These are phyloP conservation scores for Channa maculata DNA, from an alignment of 2,113 vertebrate genomes.

Conservation along the genomic window DNA sequence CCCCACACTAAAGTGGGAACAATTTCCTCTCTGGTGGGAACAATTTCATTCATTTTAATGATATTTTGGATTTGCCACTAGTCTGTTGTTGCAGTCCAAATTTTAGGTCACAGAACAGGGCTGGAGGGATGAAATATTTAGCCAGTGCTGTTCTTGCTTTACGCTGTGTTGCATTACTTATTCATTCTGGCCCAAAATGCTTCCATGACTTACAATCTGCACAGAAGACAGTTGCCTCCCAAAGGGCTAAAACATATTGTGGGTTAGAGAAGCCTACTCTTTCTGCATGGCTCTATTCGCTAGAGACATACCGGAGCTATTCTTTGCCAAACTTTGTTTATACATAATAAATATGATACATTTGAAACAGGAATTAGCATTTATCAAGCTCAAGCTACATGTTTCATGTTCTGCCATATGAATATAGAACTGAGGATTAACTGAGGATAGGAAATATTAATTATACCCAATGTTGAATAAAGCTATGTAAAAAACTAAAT, in stretches of 20 bases:
- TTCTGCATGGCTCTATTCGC: constrained; percentile 43
- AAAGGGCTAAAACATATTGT: constrained; percentile 52
- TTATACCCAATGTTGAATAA: neutral
- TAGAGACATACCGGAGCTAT: constrained; percentile 47
- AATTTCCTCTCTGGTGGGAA: constrained; percentile 8
- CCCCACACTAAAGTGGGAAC: constrained; percentile 8
- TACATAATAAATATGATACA: constrained; percentile 62
- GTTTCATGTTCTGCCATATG: constrained; percentile 38
- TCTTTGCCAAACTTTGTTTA: constrained; percentile 54
- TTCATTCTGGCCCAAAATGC: constrained; percentile 74
- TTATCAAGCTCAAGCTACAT: constrained; percentile 28
- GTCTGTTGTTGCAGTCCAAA: constrained; percentile 40
- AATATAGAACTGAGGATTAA: constrained; percentile 6
- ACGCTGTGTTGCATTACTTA: constrained; percentile 66
- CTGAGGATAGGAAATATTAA: constrained; percentile 1
- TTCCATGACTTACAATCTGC: constrained; percentile 56
- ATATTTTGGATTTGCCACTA: constrained; percentile 27
- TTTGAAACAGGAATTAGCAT: constrained; percentile 46
- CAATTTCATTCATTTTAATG: constrained; percentile 44
- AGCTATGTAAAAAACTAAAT: too few species aligned
- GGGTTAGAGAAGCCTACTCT: constrained; percentile 48
- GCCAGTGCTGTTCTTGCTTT: constrained; percentile 56
- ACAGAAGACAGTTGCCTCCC: constrained; percentile 56
- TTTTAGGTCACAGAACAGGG: constrained; percentile 57
- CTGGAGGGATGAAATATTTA: constrained; percentile 75